Base-by-base conservation (phyloP, 2,797 vertebrate genomes). In the Tokudaia muenninki region DNA sequence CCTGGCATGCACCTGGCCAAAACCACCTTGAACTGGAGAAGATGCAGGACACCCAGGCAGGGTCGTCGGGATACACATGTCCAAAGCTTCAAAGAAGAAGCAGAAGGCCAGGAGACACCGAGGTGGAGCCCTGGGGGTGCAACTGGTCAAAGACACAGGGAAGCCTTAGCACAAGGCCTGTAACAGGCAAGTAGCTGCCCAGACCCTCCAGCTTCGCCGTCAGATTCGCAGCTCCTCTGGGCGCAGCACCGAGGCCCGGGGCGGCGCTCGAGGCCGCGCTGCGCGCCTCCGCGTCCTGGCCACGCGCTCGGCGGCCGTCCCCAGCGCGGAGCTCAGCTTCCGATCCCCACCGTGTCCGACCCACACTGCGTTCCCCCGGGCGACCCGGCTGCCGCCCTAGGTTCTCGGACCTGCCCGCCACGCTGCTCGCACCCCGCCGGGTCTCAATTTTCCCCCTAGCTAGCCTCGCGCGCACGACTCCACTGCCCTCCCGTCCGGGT, bases 231-330 rank as follows among this genome's bases (percentile, higher is more conserved):
- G 44, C 21, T 70, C 6, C 67, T 57, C 9, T 3, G 67, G 67
- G 67, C 50, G 57, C 63, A 57, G 80, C 65, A 16, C 37, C 13
- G 22, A 37, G 79, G n/a, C 77, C 47, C 77, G 5, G 19, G 57
- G 47, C 19, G 63, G 52, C 44, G 72, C 80, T 41, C 37, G 75
- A 86, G 75, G 81, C 75, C 50, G 34, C 26, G 70, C 52, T n/a
- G 87, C 65, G 57, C 82, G 88, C 81, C 52, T 82, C 94, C 81
- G 94, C 75, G 65, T 24, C 89, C 50, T 2, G 57, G 67, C 70
- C 89, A 77, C 89, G 91, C 94, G 77, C 72, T 77, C 29, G 22
- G 59, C 57, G 59, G 24, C 31, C 67, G 34, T 6, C 7, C 90
- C 81, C 81, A 61, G 44, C 75, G 31, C 31, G 34, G 59, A 59